Base-by-base conservation (phyloP, 1,140 invertebrate species). In the Solen grandis region DNA sequence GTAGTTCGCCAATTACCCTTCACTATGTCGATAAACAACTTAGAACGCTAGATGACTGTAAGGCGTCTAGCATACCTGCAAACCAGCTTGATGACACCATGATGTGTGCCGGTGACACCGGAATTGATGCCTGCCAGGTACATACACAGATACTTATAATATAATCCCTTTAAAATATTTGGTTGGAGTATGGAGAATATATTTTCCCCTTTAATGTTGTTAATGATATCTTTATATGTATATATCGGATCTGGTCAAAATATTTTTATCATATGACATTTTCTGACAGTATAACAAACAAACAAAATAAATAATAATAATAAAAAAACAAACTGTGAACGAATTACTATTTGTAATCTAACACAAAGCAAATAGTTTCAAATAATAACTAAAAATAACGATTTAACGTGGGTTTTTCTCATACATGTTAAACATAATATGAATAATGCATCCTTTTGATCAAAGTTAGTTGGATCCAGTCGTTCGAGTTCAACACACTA, bases 1-100 rank as follows among this genome's bases (percentile, higher is more conserved):
- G 41, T 10, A 46, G 19, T 46, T 46, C 41, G 8, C 41, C 54
- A 13, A 66, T 29, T 13, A 50, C 46, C 35, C 35, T 70, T 22
- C 33, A 68, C n/a, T 74, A 74, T 4, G 75, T 82, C 2, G 55
- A 54, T 33, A 82, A 66, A 29, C 50, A 59, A n/a, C 41, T 82
- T 3, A 13, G n/a, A 2, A 60, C 50, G 3, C 62, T 55, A 14
- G 46, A n/a, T 35, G 65, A 35, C 50, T 54, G 52, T 33, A 16
- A 68, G 35, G 25, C 38, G 35, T 33, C 13, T 52, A 54, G 38
- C 52, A 35, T 59, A 35, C 35, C 33, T 62, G 27, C 27, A 52
- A 63, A 41, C 55, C 1, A 38, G 27, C n/a, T 59, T 19, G 19
- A 62, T 38, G 13, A 31, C 73, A 65, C 63, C 63, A 52, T 82